Percentiles rank a stretch among this genome's conserved stretches.
Evolutionary conservation across 2,113 vertebrate species (phyloP).

Genomic region (Microtus pennsylvanicus): DNA sequence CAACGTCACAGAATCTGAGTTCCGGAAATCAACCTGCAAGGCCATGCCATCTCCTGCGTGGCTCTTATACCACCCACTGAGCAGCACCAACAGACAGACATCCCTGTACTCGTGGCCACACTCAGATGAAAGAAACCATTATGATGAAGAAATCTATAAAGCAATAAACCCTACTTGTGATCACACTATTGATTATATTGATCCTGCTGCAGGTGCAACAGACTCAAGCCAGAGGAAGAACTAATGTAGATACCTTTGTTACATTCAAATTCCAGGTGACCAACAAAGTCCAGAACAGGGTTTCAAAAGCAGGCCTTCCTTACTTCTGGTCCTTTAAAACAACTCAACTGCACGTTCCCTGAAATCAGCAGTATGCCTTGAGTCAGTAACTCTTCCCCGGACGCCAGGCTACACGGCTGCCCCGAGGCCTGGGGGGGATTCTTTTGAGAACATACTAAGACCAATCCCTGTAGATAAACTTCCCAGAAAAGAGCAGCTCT

Average conservation of each 20-base stretch:
- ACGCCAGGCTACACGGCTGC: background rate
- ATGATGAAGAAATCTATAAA: background rate
- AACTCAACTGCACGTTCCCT: background rate
- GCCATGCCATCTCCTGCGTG: fast-evolving
- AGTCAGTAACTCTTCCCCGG: background rate
- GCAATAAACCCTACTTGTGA: background rate
- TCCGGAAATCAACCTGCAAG: background rate
- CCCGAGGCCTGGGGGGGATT: background rate
- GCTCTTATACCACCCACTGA: background rate
- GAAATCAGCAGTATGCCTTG: constrained; percentile 12
- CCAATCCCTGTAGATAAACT: background rate
- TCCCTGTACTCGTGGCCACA: background rate
- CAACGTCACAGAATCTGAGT: background rate
- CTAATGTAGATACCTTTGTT: background rate
- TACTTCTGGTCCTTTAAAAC: background rate
- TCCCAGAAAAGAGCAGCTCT: constrained; percentile 15
- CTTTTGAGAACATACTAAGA: background rate
- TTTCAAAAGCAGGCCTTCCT: background rate
- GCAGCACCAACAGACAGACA: background rate
- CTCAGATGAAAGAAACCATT: background rate
- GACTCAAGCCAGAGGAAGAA: background rate
- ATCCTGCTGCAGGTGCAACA: background rate
- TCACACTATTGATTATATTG: background rate
- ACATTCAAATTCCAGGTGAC: background rate
- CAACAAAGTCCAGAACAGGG: background rate